Evolutionary conservation across 2,113 vertebrate species (phyloP).

Genomic region (Ammodytes marinus): DNA sequence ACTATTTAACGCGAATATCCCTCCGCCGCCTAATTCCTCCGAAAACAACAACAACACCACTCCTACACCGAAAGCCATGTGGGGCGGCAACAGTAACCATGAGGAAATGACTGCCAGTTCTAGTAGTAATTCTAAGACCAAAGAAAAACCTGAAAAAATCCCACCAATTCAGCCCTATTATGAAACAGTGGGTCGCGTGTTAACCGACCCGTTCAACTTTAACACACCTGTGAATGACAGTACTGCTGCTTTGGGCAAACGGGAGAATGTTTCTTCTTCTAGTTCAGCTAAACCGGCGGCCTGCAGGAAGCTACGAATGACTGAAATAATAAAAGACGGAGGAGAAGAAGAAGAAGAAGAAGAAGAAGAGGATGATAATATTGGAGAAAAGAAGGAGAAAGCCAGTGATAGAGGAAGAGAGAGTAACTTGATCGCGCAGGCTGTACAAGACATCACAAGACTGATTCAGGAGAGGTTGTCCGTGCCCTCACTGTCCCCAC

Average conservation of each 20-base stretch:
- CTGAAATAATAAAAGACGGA: constrained; percentile 73
- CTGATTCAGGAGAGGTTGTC: constrained; percentile 88
- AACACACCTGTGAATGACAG: constrained; percentile 84
- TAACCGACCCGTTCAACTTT: constrained; percentile 81
- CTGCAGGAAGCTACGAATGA: constrained; percentile 88
- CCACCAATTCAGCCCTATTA: constrained; percentile 20
- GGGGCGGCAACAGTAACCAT: constrained; percentile 77
- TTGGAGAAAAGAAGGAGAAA: constrained; percentile 62
- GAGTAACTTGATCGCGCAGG: constrained; percentile 80
- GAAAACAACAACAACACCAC: constrained; percentile 86
- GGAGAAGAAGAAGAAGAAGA: background rate
- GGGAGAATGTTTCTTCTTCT: constrained; percentile 79
- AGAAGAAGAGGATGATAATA: constrained; percentile 37
- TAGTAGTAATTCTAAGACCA: constrained; percentile 80
- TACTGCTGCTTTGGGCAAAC: constrained; percentile 65
- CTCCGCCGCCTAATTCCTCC: too few species aligned
- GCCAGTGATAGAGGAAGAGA: constrained; percentile 71
- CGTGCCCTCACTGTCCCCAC: constrained; percentile 77
- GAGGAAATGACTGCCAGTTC: constrained; percentile 84
- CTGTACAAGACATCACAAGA: constrained; percentile 86
- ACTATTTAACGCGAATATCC: too few species aligned
- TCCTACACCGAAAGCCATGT: constrained; percentile 87
- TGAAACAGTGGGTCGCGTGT: constrained; percentile 81
- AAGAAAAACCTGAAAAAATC: constrained; percentile 74
- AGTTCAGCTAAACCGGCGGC: constrained; percentile 82